Base-by-base conservation (phyloP, 1,140 invertebrate genomes). In the Megathymus violae region DNA sequence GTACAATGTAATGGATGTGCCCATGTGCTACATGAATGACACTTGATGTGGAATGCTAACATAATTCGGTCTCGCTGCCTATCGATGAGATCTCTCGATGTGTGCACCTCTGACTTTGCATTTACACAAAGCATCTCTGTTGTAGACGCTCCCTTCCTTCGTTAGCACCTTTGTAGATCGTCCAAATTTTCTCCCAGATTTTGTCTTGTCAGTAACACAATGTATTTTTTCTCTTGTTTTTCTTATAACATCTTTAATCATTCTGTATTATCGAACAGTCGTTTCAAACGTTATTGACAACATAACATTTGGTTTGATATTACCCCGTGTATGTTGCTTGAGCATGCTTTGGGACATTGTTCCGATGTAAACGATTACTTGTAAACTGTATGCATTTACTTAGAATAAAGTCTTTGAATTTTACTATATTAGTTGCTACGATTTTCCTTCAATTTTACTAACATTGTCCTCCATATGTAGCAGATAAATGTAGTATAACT, bases 91-190 rank as follows among this genome's bases (percentile, higher is more conserved):
- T 50, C 65, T 71, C 51, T 84, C 61, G 70, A 76, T 88, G 88
- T 90, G 78, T 90, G 88, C 88, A 90, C 88, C 71, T 78, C 73
- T 77, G 76, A 87, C 78, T 72, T 70, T 73, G 81, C 85, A 86
- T 78, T 79, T 52, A 78, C 80, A 85, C 80, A 71, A 76, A 77
- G 76, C 81, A 82, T 76, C 62, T 78, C 64, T 77, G 64, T 70
- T 65, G 72, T 90, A 89, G 85, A 61, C 83, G 85, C 88, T 91
- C 86, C 88, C 88, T 91, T 89, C 85, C 86, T 91, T 84, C 86
- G 80, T 88, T 80, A 79, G 80, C 84, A 91, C 85, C 86, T 91
- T 91, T 89, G 76, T 91, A 88, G 88, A 87, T 91, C 88, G 88
- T 91, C 88, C 88, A 91, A 88, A 79, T 78, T 74, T 77, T 74